phyloP scores from a whole-genome alignment of 2,797 vertebrate species.

The Lutjanus argentimaculatus region DNA sequence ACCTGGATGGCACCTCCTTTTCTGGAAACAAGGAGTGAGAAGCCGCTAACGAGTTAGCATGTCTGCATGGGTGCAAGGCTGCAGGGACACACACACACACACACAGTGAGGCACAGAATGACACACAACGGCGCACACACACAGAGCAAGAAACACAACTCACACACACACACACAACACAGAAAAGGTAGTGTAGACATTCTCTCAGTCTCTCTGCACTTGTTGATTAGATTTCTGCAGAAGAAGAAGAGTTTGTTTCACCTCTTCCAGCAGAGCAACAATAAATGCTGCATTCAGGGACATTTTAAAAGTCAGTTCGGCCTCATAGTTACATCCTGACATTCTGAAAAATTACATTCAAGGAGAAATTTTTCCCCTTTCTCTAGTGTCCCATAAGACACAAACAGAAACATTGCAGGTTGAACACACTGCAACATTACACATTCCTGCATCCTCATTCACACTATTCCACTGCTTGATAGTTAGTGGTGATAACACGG shows the following conservation, averaged over 20 bases:
- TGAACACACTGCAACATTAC: neutral
- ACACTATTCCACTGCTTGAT: no score
- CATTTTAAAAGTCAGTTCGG: neutral
- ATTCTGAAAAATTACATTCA: neutral
- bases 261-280: neutral
- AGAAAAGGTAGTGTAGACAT: constrained; percentile 27
- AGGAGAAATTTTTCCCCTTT: neutral
- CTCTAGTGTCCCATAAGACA: neutral
- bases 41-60: constrained; percentile 86
- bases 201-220: constrained; percentile 54
- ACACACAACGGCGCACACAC: neutral
- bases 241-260: constrained; percentile 14
- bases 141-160: constrained; percentile 30
- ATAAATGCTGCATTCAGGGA: constrained; percentile 1
- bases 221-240: constrained; percentile 50
- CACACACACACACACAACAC: constrained; percentile 15
- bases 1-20: constrained; percentile 84
- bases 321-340: neutral
- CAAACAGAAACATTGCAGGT: neutral
- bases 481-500: no score
- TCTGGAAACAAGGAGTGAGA: constrained; percentile 83
- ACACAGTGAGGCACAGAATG: constrained; percentile 31
- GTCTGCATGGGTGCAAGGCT: constrained; percentile 83
- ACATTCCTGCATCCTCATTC: no score
- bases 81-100: constrained; percentile 33